A percentile compares a stretch with the other conserved stretches of the same genome.
Conservation (phyloP, 2,797 vertebrate species). For the Huso huso region DNA sequence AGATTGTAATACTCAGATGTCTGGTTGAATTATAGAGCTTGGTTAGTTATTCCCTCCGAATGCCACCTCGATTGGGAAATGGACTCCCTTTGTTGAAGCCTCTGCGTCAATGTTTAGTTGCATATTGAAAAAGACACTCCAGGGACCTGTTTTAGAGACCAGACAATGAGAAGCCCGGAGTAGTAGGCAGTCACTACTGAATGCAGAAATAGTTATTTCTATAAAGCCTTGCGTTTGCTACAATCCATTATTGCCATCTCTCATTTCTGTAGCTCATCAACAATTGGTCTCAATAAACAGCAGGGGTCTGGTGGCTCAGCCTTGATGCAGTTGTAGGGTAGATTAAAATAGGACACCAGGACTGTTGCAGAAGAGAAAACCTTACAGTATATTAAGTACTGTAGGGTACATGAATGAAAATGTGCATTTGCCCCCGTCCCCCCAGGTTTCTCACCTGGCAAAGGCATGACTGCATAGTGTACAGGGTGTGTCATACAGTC, state of each 20-base stretch:
- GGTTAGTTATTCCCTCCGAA: constrained; percentile 34
- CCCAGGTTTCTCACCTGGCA: too few species aligned
- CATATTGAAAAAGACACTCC: constrained; percentile 29
- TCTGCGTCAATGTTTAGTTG: constrained; percentile 40
- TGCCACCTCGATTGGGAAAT: constrained; percentile 29
- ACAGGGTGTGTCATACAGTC: too few species aligned
- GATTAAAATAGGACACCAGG: not conserved
- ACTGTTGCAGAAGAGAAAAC: not conserved
- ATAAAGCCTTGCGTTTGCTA: constrained; percentile 5
- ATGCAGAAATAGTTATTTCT: constrained; percentile 26
- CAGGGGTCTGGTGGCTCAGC: not conserved
- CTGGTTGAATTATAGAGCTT: constrained; percentile 47
- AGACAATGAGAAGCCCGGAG: constrained; percentile 29
- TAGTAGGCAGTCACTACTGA: constrained; percentile 36
- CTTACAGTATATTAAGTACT: not conserved
- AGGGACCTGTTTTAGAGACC: constrained; percentile 22
- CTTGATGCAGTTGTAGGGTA: not conserved
- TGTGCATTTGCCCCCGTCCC: too few species aligned
- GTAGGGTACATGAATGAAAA: too few species aligned
- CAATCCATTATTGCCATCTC: constrained; percentile 11
- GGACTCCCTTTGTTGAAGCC: constrained; percentile 27
- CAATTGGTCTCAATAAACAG: constrained; percentile 18
- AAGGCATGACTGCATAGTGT: too few species aligned
- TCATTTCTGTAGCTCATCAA: constrained; percentile 21
- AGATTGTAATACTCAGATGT: constrained; percentile 41